These are phyloP conservation scores for Colletes collaris DNA, from an alignment of 2,888 invertebrate genomes.

Conservation along the genomic window DNA sequence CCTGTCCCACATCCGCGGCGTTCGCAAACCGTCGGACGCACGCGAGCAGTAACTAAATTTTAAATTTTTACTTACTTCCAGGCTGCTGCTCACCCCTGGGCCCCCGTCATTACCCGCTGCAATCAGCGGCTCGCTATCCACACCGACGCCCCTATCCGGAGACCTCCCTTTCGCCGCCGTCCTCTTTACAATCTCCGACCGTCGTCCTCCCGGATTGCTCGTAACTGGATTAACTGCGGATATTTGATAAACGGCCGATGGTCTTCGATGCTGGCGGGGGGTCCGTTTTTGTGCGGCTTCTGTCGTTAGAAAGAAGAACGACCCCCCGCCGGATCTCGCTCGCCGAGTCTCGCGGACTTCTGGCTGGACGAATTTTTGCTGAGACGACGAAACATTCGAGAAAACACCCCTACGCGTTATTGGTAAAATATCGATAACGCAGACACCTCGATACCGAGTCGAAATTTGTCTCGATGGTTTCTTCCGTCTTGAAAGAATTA, in stretches of 20 bases:
- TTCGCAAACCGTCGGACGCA: conserved; percentile 75
- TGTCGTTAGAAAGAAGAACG: conserved; percentile 1
- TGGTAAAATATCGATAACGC: too few relatives aligned
- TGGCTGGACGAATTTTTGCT: conserved; percentile 37
- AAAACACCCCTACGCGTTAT: too few relatives aligned
- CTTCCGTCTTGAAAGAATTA: too few relatives aligned
- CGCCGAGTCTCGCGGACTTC: conserved; percentile 7
- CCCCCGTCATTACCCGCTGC: conserved; percentile 82
- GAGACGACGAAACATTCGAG: conserved; percentile 1
- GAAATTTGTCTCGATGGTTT: too few relatives aligned
- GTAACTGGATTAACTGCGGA: conserved; percentile 81
- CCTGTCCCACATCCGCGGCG: conserved; percentile 73
- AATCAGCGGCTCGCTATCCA: conserved; percentile 78
- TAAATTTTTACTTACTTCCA: conserved; percentile 84
- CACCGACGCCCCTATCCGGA: conserved; percentile 60
- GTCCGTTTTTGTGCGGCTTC: conserved; percentile 13
- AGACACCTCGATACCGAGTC: too few relatives aligned
- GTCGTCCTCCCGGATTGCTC: conserved; percentile 65
- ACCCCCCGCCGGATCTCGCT: conserved; percentile 21
- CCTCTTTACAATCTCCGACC: conserved; percentile 59
- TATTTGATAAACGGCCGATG: conserved; percentile 79
- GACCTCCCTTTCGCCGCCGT: conserved; percentile 35
- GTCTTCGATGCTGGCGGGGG: conserved; percentile 33
- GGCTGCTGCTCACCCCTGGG: conserved; percentile 82
- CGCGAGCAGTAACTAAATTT: conserved; percentile 83